Percentiles rank a stretch among this genome's conserved stretches.
These are phyloP conservation scores for Argyresthia albistria DNA, from an alignment of 2,888 invertebrate species.

Conservation along the genomic window DNA sequence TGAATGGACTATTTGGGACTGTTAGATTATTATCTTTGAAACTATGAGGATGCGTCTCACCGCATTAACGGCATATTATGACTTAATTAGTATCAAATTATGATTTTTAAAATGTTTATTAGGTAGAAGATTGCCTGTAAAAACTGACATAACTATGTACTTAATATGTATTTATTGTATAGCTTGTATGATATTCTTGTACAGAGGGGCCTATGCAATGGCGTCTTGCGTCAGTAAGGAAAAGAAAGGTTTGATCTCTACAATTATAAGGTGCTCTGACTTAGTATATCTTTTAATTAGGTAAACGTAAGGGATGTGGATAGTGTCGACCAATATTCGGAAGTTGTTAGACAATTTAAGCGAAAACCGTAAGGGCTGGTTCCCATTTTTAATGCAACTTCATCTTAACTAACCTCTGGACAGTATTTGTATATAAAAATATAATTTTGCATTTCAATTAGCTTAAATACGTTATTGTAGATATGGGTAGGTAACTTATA, in stretches of 20 bases:
- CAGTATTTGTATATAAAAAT: conserved; percentile 17
- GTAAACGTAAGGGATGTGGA: conserved; percentile 17
- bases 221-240: conserved; percentile 37
- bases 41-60: too few relatives aligned
- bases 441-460: conserved; percentile 52
- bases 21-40: too few relatives aligned
- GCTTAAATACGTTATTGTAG: conserved; percentile 48
- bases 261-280: conserved; percentile 73
- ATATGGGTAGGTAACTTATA: conserved; percentile 26
- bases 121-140: too few relatives aligned
- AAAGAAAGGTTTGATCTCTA: conserved; percentile 63
- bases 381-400: conserved; percentile 28
- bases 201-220: conserved; percentile 61
- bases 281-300: conserved; percentile 38
- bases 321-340: conserved; percentile 46
- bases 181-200: conserved; percentile 57
- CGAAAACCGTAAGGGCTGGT: conserved; percentile 38
- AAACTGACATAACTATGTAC: neutral
- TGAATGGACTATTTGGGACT: conserved; percentile 2
- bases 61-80: too few relatives aligned
- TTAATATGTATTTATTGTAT: conserved; percentile 20
- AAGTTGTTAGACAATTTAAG: conserved; percentile 15
- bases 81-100: too few relatives aligned
- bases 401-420: neutral
- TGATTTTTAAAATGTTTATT: too few relatives aligned